phyloP scores from a whole-genome alignment of 2,113 vertebrate species.

The Numenius arquata region DNA sequence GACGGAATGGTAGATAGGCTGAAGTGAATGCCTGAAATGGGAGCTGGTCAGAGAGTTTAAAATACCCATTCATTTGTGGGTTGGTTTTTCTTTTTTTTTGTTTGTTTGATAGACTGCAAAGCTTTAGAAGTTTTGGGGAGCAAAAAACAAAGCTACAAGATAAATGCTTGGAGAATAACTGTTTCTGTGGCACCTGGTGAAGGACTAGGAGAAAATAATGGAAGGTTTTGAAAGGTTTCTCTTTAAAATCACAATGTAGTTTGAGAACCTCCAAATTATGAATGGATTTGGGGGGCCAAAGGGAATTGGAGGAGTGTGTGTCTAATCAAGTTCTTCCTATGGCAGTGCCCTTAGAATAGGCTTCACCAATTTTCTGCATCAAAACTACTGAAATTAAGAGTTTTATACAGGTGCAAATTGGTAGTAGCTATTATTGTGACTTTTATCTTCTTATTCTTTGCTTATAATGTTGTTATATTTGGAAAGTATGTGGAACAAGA shows the following conservation, averaged over 20 bases:
- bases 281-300: background rate
- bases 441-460: background rate
- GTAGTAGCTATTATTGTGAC: background rate
- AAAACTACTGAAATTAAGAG: background rate
- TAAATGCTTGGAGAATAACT: background rate
- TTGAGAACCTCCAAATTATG: background rate
- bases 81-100: background rate
- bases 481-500: background rate
- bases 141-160: background rate
- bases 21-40: background rate
- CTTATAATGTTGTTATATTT: background rate
- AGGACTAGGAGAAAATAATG: background rate
- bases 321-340: background rate
- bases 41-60: background rate
- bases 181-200: background rate
- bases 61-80: background rate
- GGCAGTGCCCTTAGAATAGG: background rate
- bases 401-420: background rate
- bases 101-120: background rate
- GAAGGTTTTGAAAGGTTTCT: background rate
- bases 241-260: background rate
- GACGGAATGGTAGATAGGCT: background rate
- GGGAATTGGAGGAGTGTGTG: background rate
- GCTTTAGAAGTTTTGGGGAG: background rate
- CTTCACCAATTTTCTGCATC: background rate